Conservation (phyloP, 2,888 invertebrate genomes). For the Phortica okadai region DNA sequence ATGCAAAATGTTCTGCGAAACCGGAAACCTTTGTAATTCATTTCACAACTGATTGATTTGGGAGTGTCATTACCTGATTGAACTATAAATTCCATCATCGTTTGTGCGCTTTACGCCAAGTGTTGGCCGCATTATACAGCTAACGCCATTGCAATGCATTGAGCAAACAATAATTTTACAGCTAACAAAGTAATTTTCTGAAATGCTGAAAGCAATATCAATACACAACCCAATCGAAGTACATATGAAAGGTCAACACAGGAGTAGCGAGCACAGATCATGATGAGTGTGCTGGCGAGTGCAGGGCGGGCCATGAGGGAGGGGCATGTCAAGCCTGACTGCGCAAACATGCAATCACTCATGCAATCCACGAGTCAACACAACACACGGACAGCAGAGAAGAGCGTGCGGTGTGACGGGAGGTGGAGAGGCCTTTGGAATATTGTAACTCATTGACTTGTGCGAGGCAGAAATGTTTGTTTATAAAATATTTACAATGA, state of each 20-base stretch:
- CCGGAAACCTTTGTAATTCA: too few relatives aligned
- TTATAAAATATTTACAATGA: conserved; percentile 29
- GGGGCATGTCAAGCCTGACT: neutral
- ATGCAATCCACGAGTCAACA: conserved; percentile 25
- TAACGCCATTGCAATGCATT: conserved; percentile 15
- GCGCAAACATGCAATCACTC: conserved; percentile 30
- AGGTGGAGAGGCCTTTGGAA: too few relatives aligned
- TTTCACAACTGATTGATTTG: too few relatives aligned
- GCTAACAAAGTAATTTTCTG: conserved; percentile 1
- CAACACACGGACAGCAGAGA: neutral
- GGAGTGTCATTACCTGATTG: too few relatives aligned
- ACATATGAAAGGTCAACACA: neutral
- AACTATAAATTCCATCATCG: too few relatives aligned
- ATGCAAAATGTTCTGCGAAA: too few relatives aligned
- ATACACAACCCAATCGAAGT: conserved; percentile 7
- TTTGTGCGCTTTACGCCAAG: neutral
- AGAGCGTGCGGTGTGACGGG: too few relatives aligned
- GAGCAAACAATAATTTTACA: conserved; percentile 21
- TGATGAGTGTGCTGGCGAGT: neutral
- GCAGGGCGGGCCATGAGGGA: neutral
- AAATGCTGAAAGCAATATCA: conserved; percentile 20
- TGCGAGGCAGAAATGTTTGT: conserved; percentile 29
- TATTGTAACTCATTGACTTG: conserved; percentile 3
- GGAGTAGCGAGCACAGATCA: neutral
- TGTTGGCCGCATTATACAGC: neutral